Evolutionary conservation across 2,113 vertebrate species (phyloP).

Genomic region (Reinhardtius hippoglossoides): DNA sequence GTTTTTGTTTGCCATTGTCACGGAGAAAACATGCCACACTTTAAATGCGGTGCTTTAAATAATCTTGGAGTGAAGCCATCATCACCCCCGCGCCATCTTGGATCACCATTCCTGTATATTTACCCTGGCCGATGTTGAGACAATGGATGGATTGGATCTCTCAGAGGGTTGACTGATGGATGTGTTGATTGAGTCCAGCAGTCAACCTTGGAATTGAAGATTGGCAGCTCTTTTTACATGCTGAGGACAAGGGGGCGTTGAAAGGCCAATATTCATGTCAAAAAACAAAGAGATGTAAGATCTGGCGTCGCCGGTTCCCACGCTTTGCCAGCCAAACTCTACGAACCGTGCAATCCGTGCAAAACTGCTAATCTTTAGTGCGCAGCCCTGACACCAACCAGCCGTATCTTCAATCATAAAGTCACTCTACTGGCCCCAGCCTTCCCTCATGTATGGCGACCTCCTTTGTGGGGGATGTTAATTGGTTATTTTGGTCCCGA

Average conservation of each 20-base stretch:
- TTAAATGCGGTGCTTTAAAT: not conserved
- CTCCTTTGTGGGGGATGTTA: slow-evolving; percentile 56
- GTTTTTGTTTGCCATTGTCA: not conserved
- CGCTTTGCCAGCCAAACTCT: slow-evolving; percentile 35
- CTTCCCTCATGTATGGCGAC: slow-evolving; percentile 9
- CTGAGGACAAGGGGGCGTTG: not conserved
- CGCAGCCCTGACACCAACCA: slow-evolving; percentile 31
- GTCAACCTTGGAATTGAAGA: slow-evolving; percentile 14
- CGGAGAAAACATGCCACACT: not conserved
- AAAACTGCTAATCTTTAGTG: slow-evolving; percentile 42
- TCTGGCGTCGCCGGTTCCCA: slow-evolving; percentile 64
- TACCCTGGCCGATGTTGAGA: slow-evolving; percentile 10
- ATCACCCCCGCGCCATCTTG: not conserved
- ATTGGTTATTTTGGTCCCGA: slow-evolving; percentile 60
- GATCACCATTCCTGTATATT: slow-evolving; percentile 7
- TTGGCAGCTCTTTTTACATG: slow-evolving; percentile 44
- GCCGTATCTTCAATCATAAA: slow-evolving; percentile 50
- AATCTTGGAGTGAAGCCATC: not conserved
- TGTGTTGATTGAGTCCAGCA: slow-evolving; percentile 8
- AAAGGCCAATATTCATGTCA: slow-evolving; percentile 47
- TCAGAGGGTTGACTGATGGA: not conserved
- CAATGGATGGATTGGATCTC: not conserved
- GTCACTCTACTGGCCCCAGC: slow-evolving; percentile 25
- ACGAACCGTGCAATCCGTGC: slow-evolving; percentile 19
- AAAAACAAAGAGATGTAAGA: slow-evolving; percentile 51